phyloP scores from a whole-genome alignment of 2,888 invertebrate species.

The Dynastes maya region DNA sequence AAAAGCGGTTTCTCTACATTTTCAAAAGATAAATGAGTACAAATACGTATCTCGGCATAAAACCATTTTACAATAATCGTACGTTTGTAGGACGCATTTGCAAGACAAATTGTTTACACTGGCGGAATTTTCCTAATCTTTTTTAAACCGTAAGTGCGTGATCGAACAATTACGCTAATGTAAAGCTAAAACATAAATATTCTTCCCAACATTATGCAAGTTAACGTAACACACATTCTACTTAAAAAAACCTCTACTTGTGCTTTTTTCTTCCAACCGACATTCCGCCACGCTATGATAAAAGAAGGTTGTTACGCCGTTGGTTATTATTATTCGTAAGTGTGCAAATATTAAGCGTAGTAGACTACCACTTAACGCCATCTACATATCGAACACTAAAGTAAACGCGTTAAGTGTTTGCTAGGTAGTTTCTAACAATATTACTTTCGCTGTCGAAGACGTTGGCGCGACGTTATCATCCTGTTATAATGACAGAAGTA shows the following conservation, averaged over 20 bases:
- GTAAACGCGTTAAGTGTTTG: constrained; percentile 19
- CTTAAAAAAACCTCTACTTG: not conserved
- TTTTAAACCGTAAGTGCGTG: not conserved
- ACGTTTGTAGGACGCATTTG: constrained; percentile 1
- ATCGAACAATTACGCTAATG: constrained; percentile 4
- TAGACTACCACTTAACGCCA: constrained; percentile 30
- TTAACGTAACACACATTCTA: constrained; percentile 9
- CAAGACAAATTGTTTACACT: constrained; percentile 1
- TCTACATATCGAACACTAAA: constrained; percentile 23
- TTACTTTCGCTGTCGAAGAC: constrained; percentile 21
- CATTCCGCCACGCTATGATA: constrained; percentile 20
- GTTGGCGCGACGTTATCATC: not conserved
- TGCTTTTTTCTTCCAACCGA: constrained; percentile 10
- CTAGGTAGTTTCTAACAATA: constrained; percentile 13
- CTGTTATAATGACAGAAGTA: not conserved
- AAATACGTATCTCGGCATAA: not conserved
- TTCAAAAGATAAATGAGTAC: too few relatives aligned
- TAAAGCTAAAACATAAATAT: constrained; percentile 8
- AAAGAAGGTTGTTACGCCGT: not conserved
- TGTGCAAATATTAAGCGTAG: constrained; percentile 29
- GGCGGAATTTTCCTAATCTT: not conserved
- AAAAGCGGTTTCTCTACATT: too few relatives aligned
- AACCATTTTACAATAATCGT: not conserved
- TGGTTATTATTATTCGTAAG: not conserved
- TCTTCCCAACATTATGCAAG: constrained; percentile 15